Evolutionary conservation across 2,888 invertebrate genomes (phyloP), one percentile per base, ranked within the genome.

Genomic region (Aethes cnicana): DNA sequence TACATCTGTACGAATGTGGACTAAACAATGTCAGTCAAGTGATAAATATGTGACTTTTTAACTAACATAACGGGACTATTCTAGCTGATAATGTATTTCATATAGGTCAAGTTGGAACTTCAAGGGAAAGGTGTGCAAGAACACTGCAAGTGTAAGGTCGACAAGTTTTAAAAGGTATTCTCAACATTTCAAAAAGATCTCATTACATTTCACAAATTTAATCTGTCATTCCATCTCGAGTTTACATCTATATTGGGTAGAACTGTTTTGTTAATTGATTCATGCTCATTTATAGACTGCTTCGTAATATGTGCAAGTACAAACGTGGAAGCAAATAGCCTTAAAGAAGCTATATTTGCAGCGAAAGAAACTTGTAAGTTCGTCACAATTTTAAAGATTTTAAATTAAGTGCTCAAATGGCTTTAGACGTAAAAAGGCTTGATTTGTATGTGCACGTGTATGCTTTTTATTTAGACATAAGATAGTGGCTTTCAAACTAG

Each of bases 21-120:
- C n/a, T n/a, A 4, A 16, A 32, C 5, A 33, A 43, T 30, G 43
- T 43, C 30, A 32, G 50, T 28, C 25, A 21, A 37, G 50, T 50
- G 50, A 50, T 50, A 50, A 50, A 30, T 12, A 50, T 50, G 50
- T 50, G 50, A 50, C 50, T 50, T 50, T 44, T 39, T n/a, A n/a
- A 37, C 23, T 37, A 47, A 37, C 35, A 6, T 48, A 48, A 30
- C 42, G 26, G 30, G 32, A 37, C 14, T 30, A 37, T 30, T 49
- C 17, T 44, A 37, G 36, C 50, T 44, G 12, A 20, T 48, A 42
- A 33, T 14, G 20, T 37, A 47, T 25, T 41, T 41, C 48, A 48
- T 33, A 42, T 35, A 11, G 35, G 35, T 12, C 28, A 28, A 9
- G 39, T 23, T 12, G 37, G 12, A 37, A 25, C 16, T 39, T 18